Evolutionary conservation across 2,888 invertebrate species (phyloP), one percentile per base, ranked within the genome.

Genomic region (Sinodicranocentrus sp.): DNA sequence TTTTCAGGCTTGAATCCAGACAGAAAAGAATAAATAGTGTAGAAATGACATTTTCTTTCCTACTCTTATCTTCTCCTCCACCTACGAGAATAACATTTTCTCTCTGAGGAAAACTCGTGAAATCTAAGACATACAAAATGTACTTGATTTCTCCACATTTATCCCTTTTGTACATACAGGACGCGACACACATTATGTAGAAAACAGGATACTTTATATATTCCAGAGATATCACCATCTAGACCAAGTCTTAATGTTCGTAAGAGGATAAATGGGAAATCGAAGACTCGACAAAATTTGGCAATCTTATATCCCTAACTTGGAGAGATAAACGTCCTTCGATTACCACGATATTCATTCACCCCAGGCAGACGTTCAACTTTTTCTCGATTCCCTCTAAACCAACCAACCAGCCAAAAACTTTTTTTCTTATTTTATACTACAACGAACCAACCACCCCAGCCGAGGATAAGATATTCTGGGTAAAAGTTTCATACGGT

Each of bases 261-360:
- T 61, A 68, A 82, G 43, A 84, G 84, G 76, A 87, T 85, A 86
- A 82, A 87, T 86, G 86, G 84, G 84, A 86, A 85, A 86, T 85
- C 86, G 88, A 86, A 88, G 86, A 87, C 84, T 88, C 88, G 86
- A 82, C 84, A 82, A 82, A 86, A 84, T 86, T 84, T 86, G 72
- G 84, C 86, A 86, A 86, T 85, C 76, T 84, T 80, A 76, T 82
- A 82, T 84, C 84, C 80, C 70, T 61, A 84, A 76, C 71, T 77
- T 54, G 54, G 70, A 10, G 2, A 86, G 85, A 87, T 82, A 84
- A 87, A 86, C 84, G 86, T 84, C 82, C 84, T 80, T 84, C 80
- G 82, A 72, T 70, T 84, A 83, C 84, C 68, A 75, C 76, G 68
- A 76, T 76, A 76, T 67, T 57, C 61, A 73, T 61, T 43, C 75